Conservation (phyloP, 2,888 invertebrate genomes). For the Lymantria monacha region DNA sequence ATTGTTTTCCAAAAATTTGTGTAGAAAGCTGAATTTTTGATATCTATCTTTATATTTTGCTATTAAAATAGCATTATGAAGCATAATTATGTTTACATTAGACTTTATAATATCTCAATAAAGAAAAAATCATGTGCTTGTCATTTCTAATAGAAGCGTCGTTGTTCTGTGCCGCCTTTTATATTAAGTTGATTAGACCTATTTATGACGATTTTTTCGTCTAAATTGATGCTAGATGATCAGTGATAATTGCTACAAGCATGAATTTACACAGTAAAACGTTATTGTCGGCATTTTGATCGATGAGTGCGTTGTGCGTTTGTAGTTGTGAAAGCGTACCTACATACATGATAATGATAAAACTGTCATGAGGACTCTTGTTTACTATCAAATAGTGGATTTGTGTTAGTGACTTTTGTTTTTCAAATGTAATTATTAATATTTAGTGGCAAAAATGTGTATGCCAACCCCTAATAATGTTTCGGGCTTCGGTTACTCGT, state of each 20-base stretch:
- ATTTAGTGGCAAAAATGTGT: slow-evolving; percentile 66
- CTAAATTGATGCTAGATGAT: slow-evolving; percentile 35
- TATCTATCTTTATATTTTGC: slow-evolving; percentile 27
- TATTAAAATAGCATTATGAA: slow-evolving; percentile 37
- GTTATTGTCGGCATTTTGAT: slow-evolving; percentile 62
- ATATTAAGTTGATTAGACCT: slow-evolving; percentile 59
- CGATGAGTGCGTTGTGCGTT: slow-evolving; percentile 72
- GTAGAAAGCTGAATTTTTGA: slow-evolving; percentile 40
- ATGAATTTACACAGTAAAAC: slow-evolving; percentile 42
- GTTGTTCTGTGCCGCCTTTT: slow-evolving; percentile 73
- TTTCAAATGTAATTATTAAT: slow-evolving; percentile 54
- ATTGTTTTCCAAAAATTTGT: slow-evolving; percentile 67
- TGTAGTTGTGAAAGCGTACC: slow-evolving; percentile 78
- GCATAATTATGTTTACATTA: slow-evolving; percentile 33
- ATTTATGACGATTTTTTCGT: slow-evolving; percentile 47
- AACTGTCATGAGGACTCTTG: slow-evolving; percentile 76
- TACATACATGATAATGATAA: slow-evolving; percentile 73
- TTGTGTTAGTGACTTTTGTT: slow-evolving; percentile 71
- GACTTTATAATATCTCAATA: slow-evolving; percentile 29
- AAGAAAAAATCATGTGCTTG: slow-evolving; percentile 60
- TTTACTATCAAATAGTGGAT: slow-evolving; percentile 75
- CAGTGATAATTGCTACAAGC: slow-evolving; percentile 30
- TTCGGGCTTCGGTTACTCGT: slow-evolving; percentile 77
- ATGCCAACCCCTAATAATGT: slow-evolving; percentile 81
- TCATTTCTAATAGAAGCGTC: slow-evolving; percentile 71